Evolutionary conservation across 1,140 invertebrate species (phyloP).

Genomic region (Drosophila bocqueti): DNA sequence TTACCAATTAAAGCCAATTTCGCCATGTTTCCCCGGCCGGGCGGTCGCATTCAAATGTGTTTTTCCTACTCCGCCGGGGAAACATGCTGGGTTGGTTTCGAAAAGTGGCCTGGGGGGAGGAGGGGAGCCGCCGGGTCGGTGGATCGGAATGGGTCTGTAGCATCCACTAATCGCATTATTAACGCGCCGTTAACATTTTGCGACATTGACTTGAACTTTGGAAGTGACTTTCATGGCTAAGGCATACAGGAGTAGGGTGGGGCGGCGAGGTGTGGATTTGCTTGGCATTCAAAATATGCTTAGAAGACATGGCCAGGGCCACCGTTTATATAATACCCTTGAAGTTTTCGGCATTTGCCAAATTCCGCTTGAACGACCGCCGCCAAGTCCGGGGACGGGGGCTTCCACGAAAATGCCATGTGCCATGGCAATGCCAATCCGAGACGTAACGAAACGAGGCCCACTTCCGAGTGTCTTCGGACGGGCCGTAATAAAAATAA

Average conservation of each 20-base stretch:
- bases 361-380: conserved; percentile 61
- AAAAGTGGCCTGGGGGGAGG: neutral
- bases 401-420: conserved; percentile 29
- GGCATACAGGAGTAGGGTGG: neutral
- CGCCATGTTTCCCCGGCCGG: conserved; percentile 48
- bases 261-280: conserved; percentile 23
- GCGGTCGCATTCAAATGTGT: conserved; percentile 57
- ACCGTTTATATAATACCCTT: conserved; percentile 70
- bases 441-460: conserved; percentile 9
- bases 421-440: conserved; percentile 29
- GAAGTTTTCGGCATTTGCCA: conserved; percentile 70
- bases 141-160: conserved; percentile 42
- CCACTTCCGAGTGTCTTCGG: conserved; percentile 34
- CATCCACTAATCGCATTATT: conserved; percentile 77
- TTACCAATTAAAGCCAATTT: conserved; percentile 75
- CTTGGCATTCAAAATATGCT: conserved; percentile 67
- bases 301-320: conserved; percentile 60
- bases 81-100: conserved; percentile 21
- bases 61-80: conserved; percentile 30
- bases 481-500: conserved; percentile 64
- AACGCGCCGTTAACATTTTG: conserved; percentile 79
- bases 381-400: neutral
- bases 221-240: conserved; percentile 58
- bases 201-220: conserved; percentile 77
- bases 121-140: conserved; percentile 11